Evolutionary conservation across 2,113 vertebrate genomes (phyloP), one percentile per base, ranked within the genome.

Genomic region (Silurus meridionalis): DNA sequence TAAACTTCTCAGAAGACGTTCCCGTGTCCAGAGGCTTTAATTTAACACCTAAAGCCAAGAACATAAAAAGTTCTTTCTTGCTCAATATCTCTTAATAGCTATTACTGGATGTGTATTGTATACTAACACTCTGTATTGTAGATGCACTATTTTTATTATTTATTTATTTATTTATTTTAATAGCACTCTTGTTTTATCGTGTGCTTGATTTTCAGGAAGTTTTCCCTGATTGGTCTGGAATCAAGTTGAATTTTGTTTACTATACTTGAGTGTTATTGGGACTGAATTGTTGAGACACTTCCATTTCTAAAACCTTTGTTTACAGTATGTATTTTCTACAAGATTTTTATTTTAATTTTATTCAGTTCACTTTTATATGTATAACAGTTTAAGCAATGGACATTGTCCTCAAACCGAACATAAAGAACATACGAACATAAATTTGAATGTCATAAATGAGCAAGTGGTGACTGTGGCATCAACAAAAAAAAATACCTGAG

Each of bases 31-130:
- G 83, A 83, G 71, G 61, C 57, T 88, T 37, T 85, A 67, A 83
- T 87, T 92, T 61, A 85, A 85, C 77, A 88, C 66, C 86, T 63
- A 46, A 15, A 72, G 83, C 74, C 50, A 85, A 74, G 69, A 84
- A 82, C 86, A 46, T 83, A 80, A 86, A 88, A 82, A 74, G 80
- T 28, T 72, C 69, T 72, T 80, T 64, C 52, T 57, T 48, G 61
- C 52, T 85, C 79, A 23, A 66, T 83, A 58, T 80, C 64, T 85
- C 48, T 58, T 61, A 86, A 77, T 69, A 57, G 82, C 80, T 67
- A 67, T 85, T 85, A 52, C 60, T 82, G 57, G 61, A 58, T 28
- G n/a, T 58, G 10, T 58, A 17, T 55, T 8, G 6, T 8, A 17
- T 11, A 23, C 48, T 3, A 0, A 53, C 10, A n/a, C 21, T 7